Percentiles rank a stretch among this genome's conserved stretches.
phyloP scores from a whole-genome alignment of 2,797 vertebrate genomes.

The Notolepis coatsorum region DNA sequence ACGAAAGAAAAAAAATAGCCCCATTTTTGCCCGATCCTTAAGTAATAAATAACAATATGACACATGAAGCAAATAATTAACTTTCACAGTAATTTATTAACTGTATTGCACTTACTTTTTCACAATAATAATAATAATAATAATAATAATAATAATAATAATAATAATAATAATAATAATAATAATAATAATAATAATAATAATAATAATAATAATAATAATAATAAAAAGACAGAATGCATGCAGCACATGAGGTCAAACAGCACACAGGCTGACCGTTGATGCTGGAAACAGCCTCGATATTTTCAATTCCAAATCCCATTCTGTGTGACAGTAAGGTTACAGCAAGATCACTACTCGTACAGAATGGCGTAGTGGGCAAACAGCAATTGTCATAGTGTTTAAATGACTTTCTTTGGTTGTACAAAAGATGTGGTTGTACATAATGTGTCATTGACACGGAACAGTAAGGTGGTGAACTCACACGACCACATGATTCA shows the following conservation, averaged over 20 bases:
- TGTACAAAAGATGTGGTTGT: too few species aligned
- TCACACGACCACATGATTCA: too few species aligned
- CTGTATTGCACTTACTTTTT: constrained; percentile 48
- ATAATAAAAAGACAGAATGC: background rate
- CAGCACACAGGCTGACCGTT: constrained; percentile 13
- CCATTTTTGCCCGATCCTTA: too few species aligned
- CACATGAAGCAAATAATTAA: background rate
- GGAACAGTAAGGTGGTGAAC: too few species aligned
- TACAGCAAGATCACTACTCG: constrained; percentile 1
- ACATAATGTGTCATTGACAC: too few species aligned
- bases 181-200: constrained; percentile 25
- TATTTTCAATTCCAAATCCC: background rate
- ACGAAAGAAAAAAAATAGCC: too few species aligned
- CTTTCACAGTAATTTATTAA: background rate
- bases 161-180: constrained; percentile 33
- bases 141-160: constrained; percentile 30
- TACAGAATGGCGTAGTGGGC: constrained; percentile 2
- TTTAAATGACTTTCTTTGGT: too few species aligned
- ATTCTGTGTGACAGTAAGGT: background rate
- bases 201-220: constrained; percentile 31
- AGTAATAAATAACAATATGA: too few species aligned
- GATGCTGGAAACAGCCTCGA: constrained; percentile 12
- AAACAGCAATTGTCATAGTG: background rate
- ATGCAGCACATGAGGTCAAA: constrained; percentile 38
- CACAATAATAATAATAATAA: constrained; percentile 36